phyloP scores from a whole-genome alignment of 2,797 vertebrate genomes.

The Dendrocincla fuliginosa region DNA sequence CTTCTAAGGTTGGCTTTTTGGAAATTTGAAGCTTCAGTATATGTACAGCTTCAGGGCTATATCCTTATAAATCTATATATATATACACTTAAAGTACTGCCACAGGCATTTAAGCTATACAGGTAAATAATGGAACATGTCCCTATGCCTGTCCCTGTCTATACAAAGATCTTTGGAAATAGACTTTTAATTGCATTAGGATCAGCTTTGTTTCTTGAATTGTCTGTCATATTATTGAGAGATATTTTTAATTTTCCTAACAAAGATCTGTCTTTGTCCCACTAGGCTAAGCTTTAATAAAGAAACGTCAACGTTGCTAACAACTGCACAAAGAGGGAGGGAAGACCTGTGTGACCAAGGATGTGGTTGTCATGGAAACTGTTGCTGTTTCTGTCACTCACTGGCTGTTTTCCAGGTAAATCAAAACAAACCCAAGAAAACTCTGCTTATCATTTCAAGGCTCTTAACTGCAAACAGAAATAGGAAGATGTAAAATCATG shows the following conservation, averaged over 20 bases:
- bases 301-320: conserved; percentile 81
- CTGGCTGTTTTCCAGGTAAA: conserved; percentile 92
- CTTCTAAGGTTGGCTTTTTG: not conserved
- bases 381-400: conserved; percentile 87
- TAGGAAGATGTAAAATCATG: not conserved
- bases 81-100: not conserved
- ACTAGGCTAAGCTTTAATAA: conserved; percentile 88
- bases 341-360: conserved; percentile 79
- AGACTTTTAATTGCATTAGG: conserved; percentile 38
- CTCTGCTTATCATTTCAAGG: not conserved
- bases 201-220: not conserved
- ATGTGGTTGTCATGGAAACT: conserved; percentile 95
- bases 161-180: not conserved
- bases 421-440: not conserved
- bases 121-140: not conserved
- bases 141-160: not conserved
- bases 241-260: conserved; percentile 33
- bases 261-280: conserved; percentile 68
- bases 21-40: not conserved
- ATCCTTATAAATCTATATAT: not conserved
- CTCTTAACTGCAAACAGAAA: not conserved
- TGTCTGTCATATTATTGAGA: conserved; percentile 13
- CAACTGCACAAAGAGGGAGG: conserved; percentile 73
- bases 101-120: not conserved
- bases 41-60: not conserved